Evolutionary conservation across 2,888 invertebrate species (phyloP).

Genomic region (Dryadula phaetusa): DNA sequence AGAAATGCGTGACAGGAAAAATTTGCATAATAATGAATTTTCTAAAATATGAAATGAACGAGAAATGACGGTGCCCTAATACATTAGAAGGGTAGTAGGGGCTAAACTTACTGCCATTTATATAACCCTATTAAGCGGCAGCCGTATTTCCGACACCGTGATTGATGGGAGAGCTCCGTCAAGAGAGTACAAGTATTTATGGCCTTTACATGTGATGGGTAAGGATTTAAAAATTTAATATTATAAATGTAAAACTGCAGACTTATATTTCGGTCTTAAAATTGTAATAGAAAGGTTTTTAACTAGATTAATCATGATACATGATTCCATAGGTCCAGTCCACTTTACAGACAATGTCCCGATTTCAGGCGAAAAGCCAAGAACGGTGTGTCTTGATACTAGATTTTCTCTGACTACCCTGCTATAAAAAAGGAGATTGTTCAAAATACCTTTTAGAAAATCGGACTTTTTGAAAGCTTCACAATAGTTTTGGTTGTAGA

Average conservation of each 20-base stretch:
- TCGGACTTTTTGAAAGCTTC: too few relatives aligned
- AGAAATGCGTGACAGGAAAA: background rate
- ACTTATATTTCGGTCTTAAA: background rate
- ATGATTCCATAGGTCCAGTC: too few relatives aligned
- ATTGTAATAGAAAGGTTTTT: too few relatives aligned
- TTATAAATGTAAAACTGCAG: slow-evolving; percentile 19
- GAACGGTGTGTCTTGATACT: too few relatives aligned
- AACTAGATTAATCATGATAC: too few relatives aligned
- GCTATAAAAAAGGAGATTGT: too few relatives aligned
- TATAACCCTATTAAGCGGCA: slow-evolving; percentile 19
- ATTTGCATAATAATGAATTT: background rate
- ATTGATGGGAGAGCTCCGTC: slow-evolving; percentile 15
- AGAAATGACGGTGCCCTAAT: background rate
- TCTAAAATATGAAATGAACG: background rate
- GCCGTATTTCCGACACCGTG: slow-evolving; percentile 22
- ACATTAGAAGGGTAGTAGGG: background rate
- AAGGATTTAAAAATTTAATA: slow-evolving; percentile 1
- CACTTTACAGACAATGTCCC: too few relatives aligned
- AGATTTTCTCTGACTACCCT: too few relatives aligned
- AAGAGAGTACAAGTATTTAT: slow-evolving; percentile 15
- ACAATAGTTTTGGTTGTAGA: too few relatives aligned
- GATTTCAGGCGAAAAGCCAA: too few relatives aligned
- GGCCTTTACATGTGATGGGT: slow-evolving; percentile 8
- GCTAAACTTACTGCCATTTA: slow-evolving; percentile 10
- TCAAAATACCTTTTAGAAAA: too few relatives aligned